These are phyloP conservation scores for Ochropleura leucogaster DNA, from an alignment of 2,888 invertebrate species.

Conservation along the genomic window DNA sequence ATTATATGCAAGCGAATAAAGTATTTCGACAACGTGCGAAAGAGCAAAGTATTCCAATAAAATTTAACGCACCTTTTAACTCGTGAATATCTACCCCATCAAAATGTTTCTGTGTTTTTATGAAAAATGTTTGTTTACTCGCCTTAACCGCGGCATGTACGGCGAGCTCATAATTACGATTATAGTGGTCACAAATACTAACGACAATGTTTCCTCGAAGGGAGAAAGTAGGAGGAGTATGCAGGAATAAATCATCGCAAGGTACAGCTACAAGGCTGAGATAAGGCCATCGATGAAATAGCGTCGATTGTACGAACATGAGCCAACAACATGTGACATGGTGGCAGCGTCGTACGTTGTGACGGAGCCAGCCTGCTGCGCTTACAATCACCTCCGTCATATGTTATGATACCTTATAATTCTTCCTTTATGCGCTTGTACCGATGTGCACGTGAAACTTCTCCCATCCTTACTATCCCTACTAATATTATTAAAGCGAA, in stretches of 20 bases:
- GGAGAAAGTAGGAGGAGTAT: constrained; percentile 80
- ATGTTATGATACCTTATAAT: constrained; percentile 52
- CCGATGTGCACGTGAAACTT: constrained; percentile 14
- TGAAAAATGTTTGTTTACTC: constrained; percentile 64
- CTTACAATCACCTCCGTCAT: constrained; percentile 62
- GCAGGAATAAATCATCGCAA: constrained; percentile 84
- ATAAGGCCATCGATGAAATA: constrained; percentile 85
- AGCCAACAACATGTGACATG: constrained; percentile 77
- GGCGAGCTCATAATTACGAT: constrained; percentile 73
- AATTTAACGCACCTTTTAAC: constrained; percentile 67
- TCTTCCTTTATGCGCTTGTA: constrained; percentile 11
- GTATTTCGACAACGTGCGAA: constrained; percentile 62
- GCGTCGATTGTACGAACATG: constrained; percentile 80
- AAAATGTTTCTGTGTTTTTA: constrained; percentile 62
- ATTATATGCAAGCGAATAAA: constrained; percentile 45
- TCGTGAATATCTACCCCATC: constrained; percentile 65
- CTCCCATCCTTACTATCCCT: background rate
- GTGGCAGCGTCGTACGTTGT: constrained; percentile 71
- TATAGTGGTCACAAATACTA: constrained; percentile 79
- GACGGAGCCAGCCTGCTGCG: constrained; percentile 73
- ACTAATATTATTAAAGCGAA: no score
- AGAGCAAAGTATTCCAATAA: constrained; percentile 62
- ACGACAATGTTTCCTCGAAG: constrained; percentile 80
- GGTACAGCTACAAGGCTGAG: constrained; percentile 79
- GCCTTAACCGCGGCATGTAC: constrained; percentile 50